phyloP scores from a whole-genome alignment of 2,797 vertebrate genomes.

The Phrynocephalus forsythii region DNA sequence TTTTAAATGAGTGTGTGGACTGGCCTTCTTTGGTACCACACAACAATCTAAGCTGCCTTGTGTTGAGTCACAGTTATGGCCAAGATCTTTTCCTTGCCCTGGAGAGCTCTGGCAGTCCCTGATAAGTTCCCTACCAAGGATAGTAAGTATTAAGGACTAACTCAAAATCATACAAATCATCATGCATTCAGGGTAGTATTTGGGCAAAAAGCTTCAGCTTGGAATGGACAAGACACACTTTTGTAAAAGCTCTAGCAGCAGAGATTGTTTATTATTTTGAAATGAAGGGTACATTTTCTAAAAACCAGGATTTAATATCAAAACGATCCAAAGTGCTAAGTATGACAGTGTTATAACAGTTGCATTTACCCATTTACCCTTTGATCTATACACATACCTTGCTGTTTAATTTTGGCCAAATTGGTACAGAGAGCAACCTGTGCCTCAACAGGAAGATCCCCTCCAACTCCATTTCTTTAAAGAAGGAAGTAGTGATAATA shows the following conservation, averaged over 20 bases:
- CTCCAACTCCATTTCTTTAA: neutral
- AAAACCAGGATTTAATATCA: conserved; percentile 71
- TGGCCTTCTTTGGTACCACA: no score
- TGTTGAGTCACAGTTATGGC: no score
- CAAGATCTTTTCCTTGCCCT: no score
- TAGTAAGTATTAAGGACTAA: no score
- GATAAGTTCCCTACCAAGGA: no score
- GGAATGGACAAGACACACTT: conserved; percentile 29
- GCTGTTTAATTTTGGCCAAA: conserved; percentile 66
- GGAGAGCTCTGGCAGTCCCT: no score
- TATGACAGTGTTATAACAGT: conserved; percentile 60
- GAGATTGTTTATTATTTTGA: conserved; percentile 77
- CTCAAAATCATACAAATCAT: no score
- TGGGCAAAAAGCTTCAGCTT: conserved; percentile 1
- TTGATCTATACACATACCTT: conserved; percentile 65
- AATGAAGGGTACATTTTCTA: conserved; percentile 73
- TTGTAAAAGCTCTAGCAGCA: conserved; percentile 76
- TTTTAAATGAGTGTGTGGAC: neutral
- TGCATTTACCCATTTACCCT: conserved; percentile 71
- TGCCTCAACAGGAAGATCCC: conserved; percentile 56
- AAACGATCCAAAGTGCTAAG: conserved; percentile 80
- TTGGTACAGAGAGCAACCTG: conserved; percentile 68
- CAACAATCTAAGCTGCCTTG: no score
- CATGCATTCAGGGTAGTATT: neutral
- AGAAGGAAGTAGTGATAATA: neutral